Conservation (phyloP, 2,888 invertebrate genomes). For the Diarsia mendica region DNA sequence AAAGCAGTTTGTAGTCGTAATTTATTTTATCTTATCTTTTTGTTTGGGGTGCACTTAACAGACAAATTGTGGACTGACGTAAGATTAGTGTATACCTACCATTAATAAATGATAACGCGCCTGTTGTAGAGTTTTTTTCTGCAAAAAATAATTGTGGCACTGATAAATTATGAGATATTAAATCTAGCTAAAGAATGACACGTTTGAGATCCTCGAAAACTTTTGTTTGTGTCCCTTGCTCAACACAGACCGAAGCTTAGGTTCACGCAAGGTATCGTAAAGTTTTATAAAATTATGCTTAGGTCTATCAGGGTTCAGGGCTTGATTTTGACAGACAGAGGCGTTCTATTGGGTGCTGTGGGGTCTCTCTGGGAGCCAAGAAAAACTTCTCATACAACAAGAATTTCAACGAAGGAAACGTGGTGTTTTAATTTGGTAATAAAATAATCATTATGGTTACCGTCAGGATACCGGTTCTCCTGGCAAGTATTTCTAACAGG, state of each 20-base stretch:
- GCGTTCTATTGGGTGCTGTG: neutral
- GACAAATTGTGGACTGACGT: slow-evolving; percentile 30
- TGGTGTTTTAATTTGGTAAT: neutral
- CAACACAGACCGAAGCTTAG: too few relatives aligned
- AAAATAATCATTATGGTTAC: neutral
- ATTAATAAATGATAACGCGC: slow-evolving; percentile 1
- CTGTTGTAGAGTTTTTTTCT: neutral
- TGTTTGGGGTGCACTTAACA: slow-evolving; percentile 35
- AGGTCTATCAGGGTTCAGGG: neutral
- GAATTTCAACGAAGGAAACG: neutral
- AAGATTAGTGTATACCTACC: slow-evolving; percentile 16
- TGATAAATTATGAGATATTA: neutral
- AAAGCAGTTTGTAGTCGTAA: slow-evolving; percentile 12
- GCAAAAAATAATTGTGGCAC: neutral
- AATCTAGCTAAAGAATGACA: neutral
- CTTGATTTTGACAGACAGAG: neutral
- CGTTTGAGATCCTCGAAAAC: neutral
- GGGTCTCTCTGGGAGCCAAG: neutral
- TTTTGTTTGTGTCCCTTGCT: neutral
- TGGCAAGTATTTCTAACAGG: neutral
- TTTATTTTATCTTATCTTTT: slow-evolving; percentile 47
- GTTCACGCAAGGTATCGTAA: neutral
- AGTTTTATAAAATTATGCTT: neutral
- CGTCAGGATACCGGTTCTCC: neutral
- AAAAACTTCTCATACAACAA: neutral